A percentile compares a stretch with the other conserved stretches of the same genome.
Evolutionary conservation across 2,797 vertebrate species (phyloP).

Genomic region (Telmatherina bonti): DNA sequence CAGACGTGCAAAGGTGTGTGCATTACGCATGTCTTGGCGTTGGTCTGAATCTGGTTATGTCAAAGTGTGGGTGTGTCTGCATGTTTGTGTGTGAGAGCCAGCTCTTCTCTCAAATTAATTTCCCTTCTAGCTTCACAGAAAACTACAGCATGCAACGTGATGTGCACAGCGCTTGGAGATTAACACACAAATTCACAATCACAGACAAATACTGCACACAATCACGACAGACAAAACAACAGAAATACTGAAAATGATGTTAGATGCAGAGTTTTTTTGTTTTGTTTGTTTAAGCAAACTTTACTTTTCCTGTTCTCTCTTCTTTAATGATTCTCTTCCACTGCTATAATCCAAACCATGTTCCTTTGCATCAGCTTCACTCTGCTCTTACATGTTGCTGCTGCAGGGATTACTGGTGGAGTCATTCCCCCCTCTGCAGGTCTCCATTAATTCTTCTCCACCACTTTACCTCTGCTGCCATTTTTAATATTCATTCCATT

Average conservation of each 20-base stretch:
- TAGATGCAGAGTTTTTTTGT: too few relatives aligned
- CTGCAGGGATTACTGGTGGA: constrained; percentile 42
- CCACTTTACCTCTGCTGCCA: constrained; percentile 11
- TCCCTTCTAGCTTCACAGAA: constrained; percentile 5
- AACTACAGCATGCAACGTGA: not conserved
- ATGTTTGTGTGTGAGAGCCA: not conserved
- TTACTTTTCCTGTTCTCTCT: constrained; percentile 14
- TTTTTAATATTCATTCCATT: constrained; percentile 14
- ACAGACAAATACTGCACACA: not conserved
- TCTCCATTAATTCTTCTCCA: constrained; percentile 21
- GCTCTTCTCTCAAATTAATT: constrained; percentile 33
- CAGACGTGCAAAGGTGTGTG: constrained; percentile 7
- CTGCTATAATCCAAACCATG: constrained; percentile 45
- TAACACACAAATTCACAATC: constrained; percentile 2
- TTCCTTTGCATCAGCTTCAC: constrained; percentile 31
- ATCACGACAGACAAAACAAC: not conserved
- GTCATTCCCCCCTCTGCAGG: constrained; percentile 10
- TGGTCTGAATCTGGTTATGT: constrained; percentile 4
- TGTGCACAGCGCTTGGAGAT: constrained; percentile 1
- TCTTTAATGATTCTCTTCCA: constrained; percentile 38
- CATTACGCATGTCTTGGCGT: constrained; percentile 18
- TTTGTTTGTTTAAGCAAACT: too few relatives aligned
- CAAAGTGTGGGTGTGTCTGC: constrained; percentile 2
- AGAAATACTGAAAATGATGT: not conserved
- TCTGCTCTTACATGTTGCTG: constrained; percentile 29